These are phyloP conservation scores for Oegoconia quadripuncta DNA, from an alignment of 2,888 invertebrate genomes.

Conservation along the genomic window DNA sequence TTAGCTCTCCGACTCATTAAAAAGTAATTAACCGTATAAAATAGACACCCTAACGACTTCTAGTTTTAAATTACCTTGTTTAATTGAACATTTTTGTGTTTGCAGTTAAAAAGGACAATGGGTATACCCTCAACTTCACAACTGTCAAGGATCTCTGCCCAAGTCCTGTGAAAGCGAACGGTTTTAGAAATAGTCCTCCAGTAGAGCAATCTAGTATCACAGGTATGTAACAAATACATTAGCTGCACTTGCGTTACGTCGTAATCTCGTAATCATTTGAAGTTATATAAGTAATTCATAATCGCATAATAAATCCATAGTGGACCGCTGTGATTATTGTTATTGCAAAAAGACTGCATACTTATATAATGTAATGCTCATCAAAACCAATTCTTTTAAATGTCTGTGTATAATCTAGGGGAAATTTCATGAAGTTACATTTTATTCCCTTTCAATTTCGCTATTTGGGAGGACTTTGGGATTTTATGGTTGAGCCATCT, in stretches of 20 bases:
- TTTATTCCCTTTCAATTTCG: too few relatives aligned
- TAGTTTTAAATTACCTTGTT: neutral
- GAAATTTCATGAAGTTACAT: too few relatives aligned
- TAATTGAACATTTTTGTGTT: conserved; percentile 17
- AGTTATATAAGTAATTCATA: too few relatives aligned
- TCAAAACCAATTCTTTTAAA: too few relatives aligned
- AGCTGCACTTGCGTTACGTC: neutral
- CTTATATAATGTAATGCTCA: too few relatives aligned
- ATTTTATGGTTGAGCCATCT: too few relatives aligned
- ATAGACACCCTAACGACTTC: neutral
- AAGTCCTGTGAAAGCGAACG: conserved; percentile 72
- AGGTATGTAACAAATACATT: conserved; percentile 35
- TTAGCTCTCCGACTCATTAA: conserved; percentile 19
- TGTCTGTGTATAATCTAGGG: too few relatives aligned
- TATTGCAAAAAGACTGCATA: too few relatives aligned
- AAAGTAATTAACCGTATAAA: conserved; percentile 17
- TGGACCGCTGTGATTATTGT: too few relatives aligned
- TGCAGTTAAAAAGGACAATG: conserved; percentile 75
- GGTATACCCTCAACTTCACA: conserved; percentile 71
- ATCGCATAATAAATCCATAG: too few relatives aligned
- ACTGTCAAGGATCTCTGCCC: conserved; percentile 72
- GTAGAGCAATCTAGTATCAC: conserved; percentile 72
- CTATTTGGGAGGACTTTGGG: too few relatives aligned
- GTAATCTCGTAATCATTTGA: too few relatives aligned
- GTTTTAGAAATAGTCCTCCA: conserved; percentile 71